A percentile compares a stretch with the other conserved stretches of the same genome.
These are phyloP conservation scores for Chrosomus eos DNA, from an alignment of 2,797 vertebrate species.

Conservation along the genomic window DNA sequence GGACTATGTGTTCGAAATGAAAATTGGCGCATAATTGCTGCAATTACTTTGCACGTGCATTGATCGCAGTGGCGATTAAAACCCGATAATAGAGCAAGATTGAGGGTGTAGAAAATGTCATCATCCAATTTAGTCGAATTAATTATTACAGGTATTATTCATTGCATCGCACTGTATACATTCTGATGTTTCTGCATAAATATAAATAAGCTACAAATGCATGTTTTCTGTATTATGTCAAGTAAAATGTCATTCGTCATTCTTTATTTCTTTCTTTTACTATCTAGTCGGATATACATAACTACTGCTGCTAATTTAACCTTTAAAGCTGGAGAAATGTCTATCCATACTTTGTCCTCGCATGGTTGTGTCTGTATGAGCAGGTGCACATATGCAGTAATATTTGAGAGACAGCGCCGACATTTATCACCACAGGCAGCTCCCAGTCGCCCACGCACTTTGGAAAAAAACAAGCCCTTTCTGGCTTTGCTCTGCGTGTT, in stretches of 20 bases:
- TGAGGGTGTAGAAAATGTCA: slow-evolving; percentile 23
- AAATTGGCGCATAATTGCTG: slow-evolving; percentile 42
- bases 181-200: not conserved
- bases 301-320: not conserved
- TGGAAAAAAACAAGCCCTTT: slow-evolving; percentile 27
- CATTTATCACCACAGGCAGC: slow-evolving; percentile 56
- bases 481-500: slow-evolving; percentile 24
- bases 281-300: not conserved
- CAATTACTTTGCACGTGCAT: slow-evolving; percentile 33
- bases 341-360: slow-evolving; percentile 17
- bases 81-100: slow-evolving; percentile 18
- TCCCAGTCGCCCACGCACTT: slow-evolving; percentile 53
- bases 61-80: slow-evolving; percentile 34
- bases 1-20: slow-evolving; percentile 7
- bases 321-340: slow-evolving; percentile 1
- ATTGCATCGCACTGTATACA: not conserved
- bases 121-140: slow-evolving; percentile 20
- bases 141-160: not conserved
- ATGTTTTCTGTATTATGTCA: not conserved
- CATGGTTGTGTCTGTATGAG: slow-evolving; percentile 16
- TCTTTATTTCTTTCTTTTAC: not conserved
- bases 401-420: slow-evolving; percentile 47
- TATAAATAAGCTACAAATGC: not conserved
- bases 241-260: not conserved
- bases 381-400: slow-evolving; percentile 43